Evolutionary conservation across 2,888 invertebrate species (phyloP), one percentile per base, ranked within the genome.

Genomic region (Falcaria lacertinaria): DNA sequence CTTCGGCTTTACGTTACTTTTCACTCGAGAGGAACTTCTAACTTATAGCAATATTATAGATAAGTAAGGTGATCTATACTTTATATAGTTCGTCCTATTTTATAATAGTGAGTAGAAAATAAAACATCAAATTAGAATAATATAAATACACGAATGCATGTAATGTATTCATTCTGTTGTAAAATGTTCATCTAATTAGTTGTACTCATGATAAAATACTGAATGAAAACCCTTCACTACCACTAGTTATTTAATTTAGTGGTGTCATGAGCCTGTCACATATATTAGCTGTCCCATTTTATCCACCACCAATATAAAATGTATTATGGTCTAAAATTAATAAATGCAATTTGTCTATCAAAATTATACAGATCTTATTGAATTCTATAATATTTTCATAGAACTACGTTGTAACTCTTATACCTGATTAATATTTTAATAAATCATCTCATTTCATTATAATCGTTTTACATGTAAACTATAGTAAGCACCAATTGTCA

Each of bases 231-330:
- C 73, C 67, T 62, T 62, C n/a, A n/a, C n/a, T n/a, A n/a, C n/a
- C n/a, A n/a, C n/a, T n/a, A n/a, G n/a, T n/a, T n/a, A n/a, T n/a
- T n/a, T n/a, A n/a, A n/a, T n/a, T n/a, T n/a, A n/a, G n/a, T n/a
- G n/a, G n/a, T n/a, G n/a, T n/a, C n/a, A n/a, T n/a, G n/a, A n/a
- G n/a, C n/a, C n/a, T n/a, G n/a, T n/a, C n/a, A n/a, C n/a, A n/a
- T n/a, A n/a, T n/a, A n/a, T n/a, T n/a, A n/a, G 17, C 7, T 22
- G 36, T 44, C 63, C 63, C 73, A 76, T 74, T 62, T 79, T 72
- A 77, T 83, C 85, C 85, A 75, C 74, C 85, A 85, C 84, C 83
- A 57, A 72, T 72, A 69, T 69, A 67, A 76, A 74, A 15, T 34
- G 8, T 34, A 37, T 22, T 70, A 79, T 78, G n/a, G 76, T 73